Base-by-base conservation (phyloP, 2,797 vertebrate species). In the Channallabes apus region DNA sequence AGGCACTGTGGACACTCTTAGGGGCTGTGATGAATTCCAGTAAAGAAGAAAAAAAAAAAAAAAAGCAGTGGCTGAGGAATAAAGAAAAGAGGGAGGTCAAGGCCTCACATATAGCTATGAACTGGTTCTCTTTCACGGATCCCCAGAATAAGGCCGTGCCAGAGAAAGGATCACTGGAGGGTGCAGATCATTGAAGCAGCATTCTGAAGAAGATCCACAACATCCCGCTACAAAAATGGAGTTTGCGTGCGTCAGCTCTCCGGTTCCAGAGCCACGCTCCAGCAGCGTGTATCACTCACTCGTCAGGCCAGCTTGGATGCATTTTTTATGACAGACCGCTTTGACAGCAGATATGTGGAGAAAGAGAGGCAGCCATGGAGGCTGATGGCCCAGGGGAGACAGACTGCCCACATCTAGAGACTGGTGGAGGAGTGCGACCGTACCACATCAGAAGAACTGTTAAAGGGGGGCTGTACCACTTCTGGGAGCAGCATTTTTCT, bases 311-410 rank as follows among this genome's bases (percentile, higher is more conserved):
- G 41, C 84, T 87, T 86, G 82, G 64, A 78, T 82, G 81, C 67
- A 72, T 87, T 76, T 82, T 82, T 82, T 78, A 82, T 86, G 85
- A 86, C 54, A 29, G 72, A 72, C 12, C 14, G 71, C 51, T 86
- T 86, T 82, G 85, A 86, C 80, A 86, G 80, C 72, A 86, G 80
- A 76, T 24, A 67, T 46, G 72, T 58, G 71, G 71, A 82, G 80
- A 77, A 51, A 77, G 72, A n/a, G 58, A 68, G 32, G 62, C 51
- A 11, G 75, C 65, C 61, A 79, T 18, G 83, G 65, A 86, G 85
- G 80, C 69, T 79, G 51, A 83, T 71, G 80, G 87, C 85, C 85
- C 85, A 67, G 72, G 78, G 85, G 80, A 86, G 38, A 61, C 32
- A 46, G 64, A 59, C 72, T 77, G 67, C 80, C 72, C 27, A 82